Base-by-base conservation (phyloP, 2,797 vertebrate species). In the Rousettus madagascariensis region DNA sequence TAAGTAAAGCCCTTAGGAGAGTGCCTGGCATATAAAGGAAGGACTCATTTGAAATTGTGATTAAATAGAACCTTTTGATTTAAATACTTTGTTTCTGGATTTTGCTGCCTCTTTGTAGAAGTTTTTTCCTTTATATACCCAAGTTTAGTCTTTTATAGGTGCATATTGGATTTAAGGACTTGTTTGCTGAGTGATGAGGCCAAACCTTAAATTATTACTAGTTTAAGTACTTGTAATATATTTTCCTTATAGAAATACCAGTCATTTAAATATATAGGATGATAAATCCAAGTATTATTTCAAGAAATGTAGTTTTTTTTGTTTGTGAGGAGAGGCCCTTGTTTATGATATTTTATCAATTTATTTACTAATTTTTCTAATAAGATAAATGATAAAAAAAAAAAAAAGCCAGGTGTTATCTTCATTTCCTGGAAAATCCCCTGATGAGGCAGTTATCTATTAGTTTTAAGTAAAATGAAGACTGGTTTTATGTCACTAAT, bases 401-500 rank as follows among this genome's bases (percentile, higher is more conserved):
- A 78, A 36, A 79, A 89, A 79, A 53, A 10, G 11, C 75, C 22
- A 80, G 30, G 2, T 85, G 28, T 61, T 86, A 4, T 69, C 6
- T 89, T n/a, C 5, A n/a, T 95, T 80, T 94, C 24, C 38, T 94
- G 33, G 71, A 79, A 96, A 92, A 28, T 68, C 7, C 53, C 15
- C 26, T 79, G 57, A 57, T 65, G 41, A 49, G 51, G 28, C 36
- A 61, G 7, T 46, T 89, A 43, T 66, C 10, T 85, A 15, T 84
- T 86, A 74, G 74, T 61, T 95, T 95, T 72, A 95, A 74, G 46
- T 94, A 91, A 92, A 94, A 84, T 71, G 63, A 88, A 95, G 55
- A 68, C 8, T 66, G 53, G 38, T 92, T 22, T 78, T 17, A 66
- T 92, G 15, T 68, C 26, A 85, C 43, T 88, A 88, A 80, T 93